Conservation (phyloP, 2,113 vertebrate species). For the Ardeotis arabs region DNA sequence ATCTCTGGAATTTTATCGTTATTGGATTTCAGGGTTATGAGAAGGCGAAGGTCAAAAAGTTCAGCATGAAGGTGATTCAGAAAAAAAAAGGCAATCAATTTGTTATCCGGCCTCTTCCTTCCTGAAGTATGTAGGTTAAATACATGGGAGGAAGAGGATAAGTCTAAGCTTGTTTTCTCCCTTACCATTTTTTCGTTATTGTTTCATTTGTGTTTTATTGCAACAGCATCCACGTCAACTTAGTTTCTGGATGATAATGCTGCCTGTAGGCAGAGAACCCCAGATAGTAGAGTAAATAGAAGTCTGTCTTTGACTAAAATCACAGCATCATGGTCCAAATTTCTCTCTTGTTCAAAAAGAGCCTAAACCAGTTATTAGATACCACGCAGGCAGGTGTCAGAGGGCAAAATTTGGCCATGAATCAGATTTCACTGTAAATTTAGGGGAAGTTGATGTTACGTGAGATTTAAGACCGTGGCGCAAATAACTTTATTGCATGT, state of each 20-base stretch:
- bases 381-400: background rate
- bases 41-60: background rate
- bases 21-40: conserved; percentile 23
- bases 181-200: background rate
- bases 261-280: background rate
- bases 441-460: too few species aligned
- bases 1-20: conserved; percentile 45
- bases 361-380: background rate
- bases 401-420: background rate
- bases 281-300: background rate
- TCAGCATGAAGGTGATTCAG: background rate
- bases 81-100: background rate
- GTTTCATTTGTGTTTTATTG: background rate
- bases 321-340: background rate
- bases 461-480: background rate
- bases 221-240: background rate
- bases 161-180: background rate
- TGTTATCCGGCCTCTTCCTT: background rate
- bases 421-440: background rate
- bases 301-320: background rate
- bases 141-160: background rate
- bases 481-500: background rate
- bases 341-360: background rate
- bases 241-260: background rate
- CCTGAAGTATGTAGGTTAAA: conserved; percentile 6